These are phyloP conservation scores for Galeopsomyia nigrocyanea DNA, from an alignment of 2,888 invertebrate species.

Conservation along the genomic window DNA sequence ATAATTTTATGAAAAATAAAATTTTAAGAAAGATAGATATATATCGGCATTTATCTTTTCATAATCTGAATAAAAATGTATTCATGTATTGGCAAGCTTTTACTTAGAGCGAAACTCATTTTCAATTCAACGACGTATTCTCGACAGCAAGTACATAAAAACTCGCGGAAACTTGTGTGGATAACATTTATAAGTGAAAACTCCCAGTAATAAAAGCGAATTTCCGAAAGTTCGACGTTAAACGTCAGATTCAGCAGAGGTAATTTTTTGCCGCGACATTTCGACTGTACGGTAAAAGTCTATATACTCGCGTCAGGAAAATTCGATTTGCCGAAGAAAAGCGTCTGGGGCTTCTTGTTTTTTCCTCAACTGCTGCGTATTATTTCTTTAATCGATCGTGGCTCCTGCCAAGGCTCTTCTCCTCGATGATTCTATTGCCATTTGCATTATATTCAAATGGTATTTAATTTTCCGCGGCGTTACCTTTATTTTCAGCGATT, in stretches of 20 bases:
- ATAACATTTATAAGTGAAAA: conserved; percentile 12
- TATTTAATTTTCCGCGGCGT: conserved; percentile 67
- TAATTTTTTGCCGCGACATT: conserved; percentile 12
- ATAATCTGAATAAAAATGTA: too few species aligned
- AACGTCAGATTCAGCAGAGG: conserved; percentile 25
- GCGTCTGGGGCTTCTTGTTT: neutral
- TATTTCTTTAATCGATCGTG: conserved; percentile 61
- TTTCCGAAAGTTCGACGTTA: conserved; percentile 7
- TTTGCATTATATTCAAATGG: conserved; percentile 63
- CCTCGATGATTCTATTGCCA: conserved; percentile 62
- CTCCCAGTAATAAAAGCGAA: neutral
- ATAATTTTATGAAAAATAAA: too few species aligned
- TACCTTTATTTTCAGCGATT: conserved; percentile 64
- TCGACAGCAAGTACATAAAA: too few species aligned
- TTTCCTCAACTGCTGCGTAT: conserved; percentile 42
- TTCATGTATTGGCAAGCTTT: too few species aligned
- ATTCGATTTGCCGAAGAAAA: conserved; percentile 17
- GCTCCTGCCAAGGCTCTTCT: conserved; percentile 1
- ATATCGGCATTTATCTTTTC: too few species aligned
- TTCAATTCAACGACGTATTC: too few species aligned
- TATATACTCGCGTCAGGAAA: conserved; percentile 11
- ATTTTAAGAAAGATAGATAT: too few species aligned
- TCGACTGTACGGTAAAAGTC: neutral
- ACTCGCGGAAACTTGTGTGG: too few species aligned
- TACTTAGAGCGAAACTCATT: too few species aligned